Conservation (phyloP, 2,888 invertebrate species). For the Camponotus fellah region DNA sequence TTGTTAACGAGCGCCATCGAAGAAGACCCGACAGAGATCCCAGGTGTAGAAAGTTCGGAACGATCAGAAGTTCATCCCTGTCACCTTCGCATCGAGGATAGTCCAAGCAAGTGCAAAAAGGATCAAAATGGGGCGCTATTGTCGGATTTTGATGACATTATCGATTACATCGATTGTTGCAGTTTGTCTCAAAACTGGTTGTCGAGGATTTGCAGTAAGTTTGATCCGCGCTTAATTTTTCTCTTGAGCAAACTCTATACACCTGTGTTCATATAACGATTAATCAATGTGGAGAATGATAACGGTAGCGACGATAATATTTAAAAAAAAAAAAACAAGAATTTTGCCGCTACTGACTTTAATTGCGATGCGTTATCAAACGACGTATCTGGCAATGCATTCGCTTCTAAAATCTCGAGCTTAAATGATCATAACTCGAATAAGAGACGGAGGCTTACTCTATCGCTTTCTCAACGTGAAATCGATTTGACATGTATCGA, state of each 20-base stretch:
- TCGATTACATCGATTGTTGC: conserved; percentile 34
- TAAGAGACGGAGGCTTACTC: conserved; percentile 25
- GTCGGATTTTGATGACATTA: conserved; percentile 56
- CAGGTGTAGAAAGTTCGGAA: neutral
- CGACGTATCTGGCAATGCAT: neutral
- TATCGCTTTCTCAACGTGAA: conserved; percentile 11
- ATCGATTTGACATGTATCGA: conserved; percentile 41
- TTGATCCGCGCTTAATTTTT: neutral
- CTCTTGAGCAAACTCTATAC: neutral
- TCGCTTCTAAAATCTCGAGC: neutral
- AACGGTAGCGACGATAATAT: neutral
- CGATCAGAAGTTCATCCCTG: conserved; percentile 9
- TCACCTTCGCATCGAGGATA: neutral
- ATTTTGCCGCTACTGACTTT: neutral
- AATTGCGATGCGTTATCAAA: neutral
- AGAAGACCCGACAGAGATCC: conserved; percentile 25
- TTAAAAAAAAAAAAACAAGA: neutral
- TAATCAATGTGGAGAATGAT: neutral
- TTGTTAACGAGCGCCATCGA: conserved; percentile 48
- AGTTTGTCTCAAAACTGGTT: conserved; percentile 53
- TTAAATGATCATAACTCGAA: conserved; percentile 11
- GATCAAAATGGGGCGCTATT: conserved; percentile 47
- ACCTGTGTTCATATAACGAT: neutral
- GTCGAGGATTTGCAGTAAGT: conserved; percentile 68
- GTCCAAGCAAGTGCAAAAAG: neutral